Percentiles rank a stretch among this genome's conserved stretches.
Conservation (phyloP, 2,888 invertebrate genomes). For the Brachyptera risi region DNA sequence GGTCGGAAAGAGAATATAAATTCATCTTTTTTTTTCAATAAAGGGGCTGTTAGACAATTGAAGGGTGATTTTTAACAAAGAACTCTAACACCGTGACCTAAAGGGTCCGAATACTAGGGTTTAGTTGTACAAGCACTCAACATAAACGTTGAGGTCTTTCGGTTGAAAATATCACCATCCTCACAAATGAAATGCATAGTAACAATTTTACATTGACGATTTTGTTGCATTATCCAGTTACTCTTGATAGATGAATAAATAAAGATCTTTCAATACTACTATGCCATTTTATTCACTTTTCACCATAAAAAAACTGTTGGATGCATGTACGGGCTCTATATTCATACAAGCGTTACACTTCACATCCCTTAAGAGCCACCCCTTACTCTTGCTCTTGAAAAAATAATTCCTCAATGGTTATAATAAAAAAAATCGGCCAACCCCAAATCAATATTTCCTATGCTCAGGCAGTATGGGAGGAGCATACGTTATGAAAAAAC, state of each 20-base stretch:
- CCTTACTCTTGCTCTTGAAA: slow-evolving; percentile 12
- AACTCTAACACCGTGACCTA: slow-evolving; percentile 7
- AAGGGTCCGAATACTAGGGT: not conserved
- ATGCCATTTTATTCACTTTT: no score
- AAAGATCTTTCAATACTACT: no score
- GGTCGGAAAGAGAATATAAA: slow-evolving; percentile 11
- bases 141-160: no score
- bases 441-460: slow-evolving; percentile 18
- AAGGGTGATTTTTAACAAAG: slow-evolving; percentile 17
- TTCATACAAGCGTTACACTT: no score
- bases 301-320: no score
- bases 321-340: no score
- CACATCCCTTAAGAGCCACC: slow-evolving; percentile 11
- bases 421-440: slow-evolving; percentile 18
- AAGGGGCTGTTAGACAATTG: slow-evolving; percentile 14
- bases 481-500: slow-evolving; percentile 13
- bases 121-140: no score
- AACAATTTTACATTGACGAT: no score
- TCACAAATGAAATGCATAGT: no score
- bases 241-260: no score
- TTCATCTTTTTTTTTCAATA: slow-evolving; percentile 8
- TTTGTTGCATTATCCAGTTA: no score
- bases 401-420: slow-evolving; percentile 11
- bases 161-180: no score
- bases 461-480: slow-evolving; percentile 13